Percentiles rank a stretch among this genome's conserved stretches.
These are phyloP conservation scores for Drosophila fulvimacula DNA, from an alignment of 2,888 invertebrate species.

Conservation along the genomic window DNA sequence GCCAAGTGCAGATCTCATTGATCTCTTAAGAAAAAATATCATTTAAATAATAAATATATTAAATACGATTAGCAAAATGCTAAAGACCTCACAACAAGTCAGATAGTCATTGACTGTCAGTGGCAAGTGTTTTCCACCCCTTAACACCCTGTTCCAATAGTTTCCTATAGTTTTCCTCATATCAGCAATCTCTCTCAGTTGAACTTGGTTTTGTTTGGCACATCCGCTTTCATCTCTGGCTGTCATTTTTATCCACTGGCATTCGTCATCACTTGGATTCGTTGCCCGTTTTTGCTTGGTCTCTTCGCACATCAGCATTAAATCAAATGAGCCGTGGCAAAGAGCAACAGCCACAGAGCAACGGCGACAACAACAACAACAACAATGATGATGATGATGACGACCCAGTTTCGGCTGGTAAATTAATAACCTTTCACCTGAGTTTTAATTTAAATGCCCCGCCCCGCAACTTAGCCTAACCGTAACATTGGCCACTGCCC, in stretches of 20 bases:
- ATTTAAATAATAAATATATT: background rate
- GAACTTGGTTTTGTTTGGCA: slow-evolving; percentile 9
- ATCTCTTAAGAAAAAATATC: too few relatives aligned
- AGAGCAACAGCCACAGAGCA: slow-evolving; percentile 7
- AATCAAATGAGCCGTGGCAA: slow-evolving; percentile 67
- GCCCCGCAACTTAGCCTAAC: slow-evolving; percentile 63
- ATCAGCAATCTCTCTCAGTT: background rate
- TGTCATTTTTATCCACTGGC: slow-evolving; percentile 23
- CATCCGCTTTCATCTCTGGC: slow-evolving; percentile 46
- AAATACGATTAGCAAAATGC: background rate
- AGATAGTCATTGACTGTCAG: background rate
- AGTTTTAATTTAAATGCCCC: slow-evolving; percentile 75
- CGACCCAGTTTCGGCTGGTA: slow-evolving; percentile 62
- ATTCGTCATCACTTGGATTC: slow-evolving; percentile 50
- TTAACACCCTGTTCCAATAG: background rate
- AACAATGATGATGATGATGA: slow-evolving; percentile 45
- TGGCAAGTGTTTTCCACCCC: background rate
- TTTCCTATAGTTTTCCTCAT: background rate
- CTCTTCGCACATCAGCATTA: slow-evolving; percentile 60
- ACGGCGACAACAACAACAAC: slow-evolving; percentile 22
- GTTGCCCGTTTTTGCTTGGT: slow-evolving; percentile 6
- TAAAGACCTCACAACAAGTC: background rate
- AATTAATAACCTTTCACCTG: slow-evolving; percentile 81
- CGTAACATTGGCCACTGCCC: slow-evolving; percentile 38
- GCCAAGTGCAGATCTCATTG: too few relatives aligned